Evolutionary conservation across 2,797 vertebrate genomes (phyloP).

Genomic region (Chrysocyon brachyurus): DNA sequence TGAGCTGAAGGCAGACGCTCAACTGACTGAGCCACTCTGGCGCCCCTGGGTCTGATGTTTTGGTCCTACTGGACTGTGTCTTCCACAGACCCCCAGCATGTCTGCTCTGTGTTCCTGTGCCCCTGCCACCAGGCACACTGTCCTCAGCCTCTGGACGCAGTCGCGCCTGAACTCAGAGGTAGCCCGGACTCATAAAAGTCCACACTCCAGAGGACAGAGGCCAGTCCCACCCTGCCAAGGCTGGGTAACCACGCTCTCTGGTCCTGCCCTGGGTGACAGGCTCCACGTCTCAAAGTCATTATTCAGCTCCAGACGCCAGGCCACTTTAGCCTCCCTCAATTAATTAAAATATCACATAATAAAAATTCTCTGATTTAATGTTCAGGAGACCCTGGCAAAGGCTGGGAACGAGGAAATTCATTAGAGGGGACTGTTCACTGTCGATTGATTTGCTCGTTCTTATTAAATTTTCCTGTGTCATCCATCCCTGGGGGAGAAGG

Average conservation of each 20-base stretch:
- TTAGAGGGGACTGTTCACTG: constrained; percentile 33
- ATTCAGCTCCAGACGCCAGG: neutral
- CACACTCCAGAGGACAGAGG: neutral
- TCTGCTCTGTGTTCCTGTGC: neutral
- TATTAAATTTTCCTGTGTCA: constrained; percentile 38
- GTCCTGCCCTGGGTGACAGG: neutral
- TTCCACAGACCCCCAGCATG: neutral
- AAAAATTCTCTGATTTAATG: constrained; percentile 63
- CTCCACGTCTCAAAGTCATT: constrained; percentile 34
- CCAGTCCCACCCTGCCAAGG: accelerated
- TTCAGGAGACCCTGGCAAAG: constrained; percentile 39
- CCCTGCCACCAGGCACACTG: neutral
- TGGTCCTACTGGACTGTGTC: neutral
- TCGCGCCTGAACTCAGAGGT: neutral
- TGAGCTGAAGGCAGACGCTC: too few species aligned
- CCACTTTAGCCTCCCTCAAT: constrained; percentile 64
- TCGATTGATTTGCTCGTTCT: neutral
- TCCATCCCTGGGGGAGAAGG: neutral
- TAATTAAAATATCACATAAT: constrained; percentile 75
- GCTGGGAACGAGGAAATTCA: constrained; percentile 56
- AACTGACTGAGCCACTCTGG: too few species aligned
- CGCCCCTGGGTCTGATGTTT: neutral
- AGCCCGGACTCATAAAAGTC: neutral
- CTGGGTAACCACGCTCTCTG: accelerated
- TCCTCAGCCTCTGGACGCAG: neutral